Evolutionary conservation across 1,140 invertebrate genomes (phyloP), one percentile per base, ranked within the genome.

Genomic region (Drosophila quadrilineata): DNA sequence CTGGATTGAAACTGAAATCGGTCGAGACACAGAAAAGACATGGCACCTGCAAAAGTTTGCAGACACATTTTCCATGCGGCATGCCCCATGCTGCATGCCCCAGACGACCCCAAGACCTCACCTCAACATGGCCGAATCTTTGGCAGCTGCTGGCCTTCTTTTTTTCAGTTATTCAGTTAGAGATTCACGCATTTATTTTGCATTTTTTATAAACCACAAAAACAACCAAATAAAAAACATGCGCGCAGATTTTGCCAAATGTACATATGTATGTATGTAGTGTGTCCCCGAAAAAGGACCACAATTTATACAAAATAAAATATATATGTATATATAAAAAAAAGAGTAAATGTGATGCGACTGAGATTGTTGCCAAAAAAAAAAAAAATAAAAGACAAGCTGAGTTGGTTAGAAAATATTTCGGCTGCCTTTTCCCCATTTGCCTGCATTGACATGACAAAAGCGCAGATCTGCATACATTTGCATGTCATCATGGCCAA

Each of bases 141-240:
- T 8, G n/a, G 57, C 59, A 24, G 52, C 60, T 57, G 50, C 41
- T 49, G 41, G 48, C 57, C 65, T 28, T 22, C 41, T 52, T 22
- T 41, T 29, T 24, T 35, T n/a, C 35, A 21, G 49, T n/a, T n/a
- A n/a, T n/a, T 45, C 43, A 49, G 60, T 87, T 75, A 69, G 84
- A 87, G 84, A 87, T 87, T 87, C 79, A 87, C 84, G 84, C 84
- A 87, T 87, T 87, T 87, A 87, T 84, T 87, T 87, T 75, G 74
- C 84, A 87, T 87, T 87, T 84, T 87, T 87, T 87, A 87, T 85
- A 40, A 17, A 54, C 77, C 77, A 66, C 72, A 82, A 54, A 69
- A 41, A 21, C 19, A 40, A n/a, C n/a, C n/a, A n/a, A 40, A 22
- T 9, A 40, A 40, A 40, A 77, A 87, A 87, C 77, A 84, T 84